phyloP scores from a whole-genome alignment of 2,113 vertebrate species.

The Lutjanus erythropterus region DNA sequence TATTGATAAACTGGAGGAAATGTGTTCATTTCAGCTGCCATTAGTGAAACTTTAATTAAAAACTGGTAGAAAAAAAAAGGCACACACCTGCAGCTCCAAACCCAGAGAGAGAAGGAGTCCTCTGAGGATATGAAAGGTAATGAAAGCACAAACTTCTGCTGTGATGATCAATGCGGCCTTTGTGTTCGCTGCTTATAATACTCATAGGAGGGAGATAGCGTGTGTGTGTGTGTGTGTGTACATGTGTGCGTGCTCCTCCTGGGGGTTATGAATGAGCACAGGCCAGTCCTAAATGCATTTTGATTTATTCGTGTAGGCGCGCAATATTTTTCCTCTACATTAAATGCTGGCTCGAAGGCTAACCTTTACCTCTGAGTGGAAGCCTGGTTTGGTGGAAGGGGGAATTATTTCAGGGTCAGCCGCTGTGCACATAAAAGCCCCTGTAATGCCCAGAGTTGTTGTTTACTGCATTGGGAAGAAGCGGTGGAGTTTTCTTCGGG shows the following conservation, averaged over 20 bases:
- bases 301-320: slow-evolving; percentile 64
- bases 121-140: slow-evolving; percentile 46
- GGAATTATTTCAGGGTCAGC: slow-evolving; percentile 72
- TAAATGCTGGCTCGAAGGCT: slow-evolving; percentile 64
- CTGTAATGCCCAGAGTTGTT: slow-evolving; percentile 48
- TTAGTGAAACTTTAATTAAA: slow-evolving; percentile 64
- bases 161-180: slow-evolving; percentile 53
- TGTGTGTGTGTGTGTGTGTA: slow-evolving; percentile 7
- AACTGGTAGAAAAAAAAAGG: slow-evolving; percentile 30
- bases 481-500: slow-evolving; percentile 9
- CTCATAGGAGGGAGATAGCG: slow-evolving; percentile 35
- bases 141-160: slow-evolving; percentile 44
- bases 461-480: slow-evolving; percentile 49
- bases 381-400: slow-evolving; percentile 42
- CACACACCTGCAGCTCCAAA: slow-evolving; percentile 10
- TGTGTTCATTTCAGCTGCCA: slow-evolving; percentile 60
- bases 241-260: slow-evolving; percentile 19
- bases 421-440: slow-evolving; percentile 55
- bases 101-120: slow-evolving; percentile 23
- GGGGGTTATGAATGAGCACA: slow-evolving; percentile 50
- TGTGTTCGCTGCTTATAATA: slow-evolving; percentile 40
- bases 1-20: slow-evolving; percentile 63
- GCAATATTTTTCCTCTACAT: slow-evolving; percentile 66
- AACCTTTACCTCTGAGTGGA: slow-evolving; percentile 68
- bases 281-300: slow-evolving; percentile 60